Evolutionary conservation across 23 tunicate genomes (phyloP).

Genomic region (Corella eumyota): DNA sequence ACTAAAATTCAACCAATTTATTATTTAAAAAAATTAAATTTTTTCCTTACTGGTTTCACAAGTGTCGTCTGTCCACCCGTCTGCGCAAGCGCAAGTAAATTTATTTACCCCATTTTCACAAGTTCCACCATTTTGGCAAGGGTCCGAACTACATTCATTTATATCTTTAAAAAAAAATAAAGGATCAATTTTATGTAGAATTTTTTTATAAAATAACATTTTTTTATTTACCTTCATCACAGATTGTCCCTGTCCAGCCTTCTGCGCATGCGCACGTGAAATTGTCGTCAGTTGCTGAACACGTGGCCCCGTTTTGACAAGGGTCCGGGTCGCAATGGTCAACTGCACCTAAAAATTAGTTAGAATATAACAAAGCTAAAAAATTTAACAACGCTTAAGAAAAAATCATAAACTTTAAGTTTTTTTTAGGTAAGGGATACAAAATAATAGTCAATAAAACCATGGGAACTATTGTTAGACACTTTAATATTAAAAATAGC

Average conservation of each 20-base stretch:
- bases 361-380: no score
- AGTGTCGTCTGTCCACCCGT: constrained; percentile 46
- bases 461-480: no score
- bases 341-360: constrained; percentile 22
- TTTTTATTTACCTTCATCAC: constrained; percentile 44
- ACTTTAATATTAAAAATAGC: no score
- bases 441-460: no score
- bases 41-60: constrained; percentile 46
- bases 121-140: constrained; percentile 59
- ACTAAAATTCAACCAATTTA: no score
- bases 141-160: constrained; percentile 54
- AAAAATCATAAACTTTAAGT: no score
- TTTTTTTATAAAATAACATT: background rate
- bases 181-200: background rate
- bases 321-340: constrained; percentile 70
- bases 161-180: constrained; percentile 23
- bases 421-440: no score
- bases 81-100: constrained; percentile 45
- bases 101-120: constrained; percentile 40
- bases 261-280: constrained; percentile 50
- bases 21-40: no score
- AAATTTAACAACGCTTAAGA: no score
- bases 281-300: constrained; percentile 44
- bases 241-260: constrained; percentile 60
- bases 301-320: constrained; percentile 50